Conservation (phyloP, 2,797 vertebrate species). For the Petrocephalus schoutedeni region DNA sequence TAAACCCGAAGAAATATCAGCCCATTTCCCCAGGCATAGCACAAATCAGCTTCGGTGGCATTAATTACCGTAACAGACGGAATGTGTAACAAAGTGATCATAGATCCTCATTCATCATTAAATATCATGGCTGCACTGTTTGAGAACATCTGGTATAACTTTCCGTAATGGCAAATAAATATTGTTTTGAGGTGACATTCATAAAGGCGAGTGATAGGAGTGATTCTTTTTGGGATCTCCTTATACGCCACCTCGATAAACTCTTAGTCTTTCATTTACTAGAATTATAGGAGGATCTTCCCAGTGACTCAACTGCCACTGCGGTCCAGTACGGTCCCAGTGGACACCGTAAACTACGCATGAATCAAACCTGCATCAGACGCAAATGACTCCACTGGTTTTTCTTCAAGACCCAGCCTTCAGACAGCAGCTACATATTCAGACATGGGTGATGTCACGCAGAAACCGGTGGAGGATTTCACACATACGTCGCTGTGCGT, state of each 20-base stretch:
- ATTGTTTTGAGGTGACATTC: neutral
- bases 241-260: neutral
- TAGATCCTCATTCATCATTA: neutral
- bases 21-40: slow-evolving; percentile 29
- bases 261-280: neutral
- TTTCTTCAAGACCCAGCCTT: neutral
- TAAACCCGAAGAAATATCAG: slow-evolving; percentile 38
- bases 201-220: neutral
- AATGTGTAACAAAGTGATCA: neutral
- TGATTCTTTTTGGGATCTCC: neutral
- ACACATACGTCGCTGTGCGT: neutral
- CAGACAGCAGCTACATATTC: neutral
- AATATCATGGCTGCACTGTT: slow-evolving; percentile 6
- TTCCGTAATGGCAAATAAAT: neutral
- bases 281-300: neutral
- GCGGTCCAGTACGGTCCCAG: neutral
- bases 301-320: neutral
- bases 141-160: neutral
- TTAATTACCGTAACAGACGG: neutral
- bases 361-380: neutral
- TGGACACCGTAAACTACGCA: neutral
- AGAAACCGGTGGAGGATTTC: neutral
- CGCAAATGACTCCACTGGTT: neutral
- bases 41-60: slow-evolving; percentile 13
- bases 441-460: neutral